A percentile compares a stretch with the other conserved stretches of the same genome.
Conservation (phyloP, 2,797 vertebrate species). For the Sebastes hopkinsi region DNA sequence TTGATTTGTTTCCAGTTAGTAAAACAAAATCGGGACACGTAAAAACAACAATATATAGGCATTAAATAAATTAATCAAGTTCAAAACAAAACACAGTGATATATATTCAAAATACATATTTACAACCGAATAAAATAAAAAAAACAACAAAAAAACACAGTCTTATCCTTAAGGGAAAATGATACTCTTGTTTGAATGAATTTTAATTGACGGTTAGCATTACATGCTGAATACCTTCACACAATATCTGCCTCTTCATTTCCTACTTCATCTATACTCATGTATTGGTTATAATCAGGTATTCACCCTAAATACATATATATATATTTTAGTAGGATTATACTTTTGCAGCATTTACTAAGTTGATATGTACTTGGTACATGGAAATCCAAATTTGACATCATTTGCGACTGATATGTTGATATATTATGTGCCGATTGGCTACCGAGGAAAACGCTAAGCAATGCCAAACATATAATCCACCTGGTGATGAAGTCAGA, state of each 20-base stretch:
- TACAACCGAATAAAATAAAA: conserved; percentile 75
- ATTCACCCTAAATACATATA: conserved; percentile 13
- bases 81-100: conserved; percentile 77
- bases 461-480: conserved; percentile 27
- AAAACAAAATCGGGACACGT: conserved; percentile 68
- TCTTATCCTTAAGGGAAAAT: conserved; percentile 44
- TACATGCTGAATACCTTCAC: conserved; percentile 46
- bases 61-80: conserved; percentile 86
- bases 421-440: conserved; percentile 65
- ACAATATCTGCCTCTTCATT: conserved; percentile 17
- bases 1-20: conserved; percentile 75
- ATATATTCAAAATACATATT: conserved; percentile 82
- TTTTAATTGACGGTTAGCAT: conserved; percentile 54
- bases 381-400: conserved; percentile 78
- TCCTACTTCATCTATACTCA: conserved; percentile 3
- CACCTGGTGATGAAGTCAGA: not conserved
- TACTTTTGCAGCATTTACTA: conserved; percentile 76
- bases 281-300: conserved; percentile 35
- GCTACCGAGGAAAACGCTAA: conserved; percentile 58
- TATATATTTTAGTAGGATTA: conserved; percentile 20
- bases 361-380: conserved; percentile 79
- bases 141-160: conserved; percentile 42
- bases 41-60: conserved; percentile 78
- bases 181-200: conserved; percentile 33
- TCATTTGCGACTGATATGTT: conserved; percentile 78